Evolutionary conservation across 2,797 vertebrate genomes (phyloP), one percentile per base, ranked within the genome.

Genomic region (Echeneis naucrates): DNA sequence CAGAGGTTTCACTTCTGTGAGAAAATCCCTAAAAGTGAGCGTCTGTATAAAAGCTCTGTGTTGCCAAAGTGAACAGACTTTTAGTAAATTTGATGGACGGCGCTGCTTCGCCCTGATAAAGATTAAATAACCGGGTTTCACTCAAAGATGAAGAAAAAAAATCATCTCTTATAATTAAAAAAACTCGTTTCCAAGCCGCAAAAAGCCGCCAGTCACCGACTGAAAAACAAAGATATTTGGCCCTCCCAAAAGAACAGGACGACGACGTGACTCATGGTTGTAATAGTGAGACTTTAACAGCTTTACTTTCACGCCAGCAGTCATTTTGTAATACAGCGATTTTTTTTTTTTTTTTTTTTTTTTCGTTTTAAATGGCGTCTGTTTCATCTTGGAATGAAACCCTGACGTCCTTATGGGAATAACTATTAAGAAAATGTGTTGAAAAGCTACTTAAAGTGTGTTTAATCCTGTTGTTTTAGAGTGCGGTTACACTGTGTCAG

Each of bases 181-280:
- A 24, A 52, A 72, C 57, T 59, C 3, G 11, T 1, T 4, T 82
- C 82, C 83, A 86, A 78, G 84, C 82, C 89, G 21, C 82, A 78
- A 19, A 70, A 75, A 67, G 8, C 30, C 84, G 66, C 77, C 79
- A 55, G 64, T 82, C 67, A 74, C 63, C 71, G 63, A 91, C 78
- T 82, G 33, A 73, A 84, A 87, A 88, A 72, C 61, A 80, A 38
- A 82, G 58, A 69, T 69, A 47, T 81, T 82, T 82, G 40, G 64
- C 62, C 35, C 80, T 58, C 44, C 52, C n/a, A n/a, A n/a, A 30
- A 24, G 67, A 75, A 87, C 85, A 86, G 81, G 72, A 67, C 32
- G 52, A 75, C 88, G 72, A 72, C 86, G 83, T 88, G 87, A 92
- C 79, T 92, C 88, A 87, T 61, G 4, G 78, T 80, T 72, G 80